phyloP scores from a whole-genome alignment of 2,113 vertebrate genomes.

The Choloepus hoffmanni region DNA sequence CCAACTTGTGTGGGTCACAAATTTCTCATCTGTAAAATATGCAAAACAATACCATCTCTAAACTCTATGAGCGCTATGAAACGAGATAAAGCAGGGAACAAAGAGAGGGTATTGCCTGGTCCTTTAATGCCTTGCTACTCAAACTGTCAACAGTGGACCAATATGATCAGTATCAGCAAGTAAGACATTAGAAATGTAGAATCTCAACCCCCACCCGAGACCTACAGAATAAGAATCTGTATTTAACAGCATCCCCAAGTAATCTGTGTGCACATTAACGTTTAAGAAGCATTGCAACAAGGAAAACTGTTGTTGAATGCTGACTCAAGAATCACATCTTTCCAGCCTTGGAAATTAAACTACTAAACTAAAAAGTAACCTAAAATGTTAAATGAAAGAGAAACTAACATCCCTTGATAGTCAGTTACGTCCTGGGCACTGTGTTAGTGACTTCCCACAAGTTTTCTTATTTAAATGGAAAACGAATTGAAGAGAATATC shows the following conservation, averaged over 20 bases:
- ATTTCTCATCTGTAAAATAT: neutral
- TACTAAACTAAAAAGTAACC: neutral
- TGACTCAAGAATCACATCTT: neutral
- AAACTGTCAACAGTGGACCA: neutral
- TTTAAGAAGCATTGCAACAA: neutral
- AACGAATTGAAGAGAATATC: neutral
- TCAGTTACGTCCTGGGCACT: neutral
- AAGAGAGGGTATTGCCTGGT: neutral
- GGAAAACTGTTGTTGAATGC: neutral
- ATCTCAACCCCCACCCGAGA: neutral
- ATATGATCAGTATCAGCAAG: neutral
- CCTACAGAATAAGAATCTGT: neutral
- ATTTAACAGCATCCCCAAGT: neutral
- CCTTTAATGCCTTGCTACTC: neutral
- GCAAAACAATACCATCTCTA: neutral
- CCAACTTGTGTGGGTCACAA: neutral
- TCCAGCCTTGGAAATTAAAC: neutral
- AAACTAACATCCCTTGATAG: neutral
- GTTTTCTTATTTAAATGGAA: slow-evolving; percentile 9
- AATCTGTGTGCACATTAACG: accelerated
- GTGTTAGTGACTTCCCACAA: neutral
- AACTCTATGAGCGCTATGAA: neutral
- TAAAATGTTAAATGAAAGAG: neutral
- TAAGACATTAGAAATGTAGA: neutral
- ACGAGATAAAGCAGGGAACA: neutral